These are phyloP conservation scores for Aromia moschata DNA, from an alignment of 2,888 invertebrate species.

Conservation along the genomic window DNA sequence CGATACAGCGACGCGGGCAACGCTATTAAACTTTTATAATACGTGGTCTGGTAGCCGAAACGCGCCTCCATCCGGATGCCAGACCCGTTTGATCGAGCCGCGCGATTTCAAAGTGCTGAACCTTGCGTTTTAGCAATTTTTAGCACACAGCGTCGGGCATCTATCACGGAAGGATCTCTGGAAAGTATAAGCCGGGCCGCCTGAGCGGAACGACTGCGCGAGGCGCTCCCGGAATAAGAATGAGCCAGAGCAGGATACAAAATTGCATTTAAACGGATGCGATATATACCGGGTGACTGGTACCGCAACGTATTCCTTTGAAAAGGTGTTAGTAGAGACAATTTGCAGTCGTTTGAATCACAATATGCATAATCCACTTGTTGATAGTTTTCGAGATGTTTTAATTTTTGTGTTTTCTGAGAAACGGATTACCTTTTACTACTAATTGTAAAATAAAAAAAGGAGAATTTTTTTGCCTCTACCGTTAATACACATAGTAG, in stretches of 20 bases:
- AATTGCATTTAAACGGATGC: constrained; percentile 52
- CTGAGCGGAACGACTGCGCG: constrained; percentile 51
- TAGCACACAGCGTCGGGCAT: constrained; percentile 53
- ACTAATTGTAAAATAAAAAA: too few relatives aligned
- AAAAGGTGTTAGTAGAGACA: too few relatives aligned
- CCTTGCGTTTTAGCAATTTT: constrained; percentile 58
- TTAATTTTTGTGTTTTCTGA: too few relatives aligned
- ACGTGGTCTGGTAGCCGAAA: constrained; percentile 34
- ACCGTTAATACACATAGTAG: too few relatives aligned
- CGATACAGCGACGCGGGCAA: constrained; percentile 17
- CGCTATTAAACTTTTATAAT: constrained; percentile 48
- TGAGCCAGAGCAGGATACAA: constrained; percentile 50
- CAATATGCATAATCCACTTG: too few relatives aligned
- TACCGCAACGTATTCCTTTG: constrained; percentile 24
- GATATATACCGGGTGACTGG: constrained; percentile 33
- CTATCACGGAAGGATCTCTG: constrained; percentile 55
- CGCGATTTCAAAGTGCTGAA: constrained; percentile 51
- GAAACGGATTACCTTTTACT: too few relatives aligned
- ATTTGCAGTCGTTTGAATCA: too few relatives aligned
- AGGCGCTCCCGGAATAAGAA: constrained; percentile 55
- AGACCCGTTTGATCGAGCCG: constrained; percentile 38
- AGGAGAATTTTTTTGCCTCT: too few relatives aligned
- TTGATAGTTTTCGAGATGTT: too few relatives aligned
- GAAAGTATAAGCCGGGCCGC: constrained; percentile 54
- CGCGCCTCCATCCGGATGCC: constrained; percentile 30